phyloP scores from a whole-genome alignment of 1,140 invertebrate genomes.

The Drosophila varians region DNA sequence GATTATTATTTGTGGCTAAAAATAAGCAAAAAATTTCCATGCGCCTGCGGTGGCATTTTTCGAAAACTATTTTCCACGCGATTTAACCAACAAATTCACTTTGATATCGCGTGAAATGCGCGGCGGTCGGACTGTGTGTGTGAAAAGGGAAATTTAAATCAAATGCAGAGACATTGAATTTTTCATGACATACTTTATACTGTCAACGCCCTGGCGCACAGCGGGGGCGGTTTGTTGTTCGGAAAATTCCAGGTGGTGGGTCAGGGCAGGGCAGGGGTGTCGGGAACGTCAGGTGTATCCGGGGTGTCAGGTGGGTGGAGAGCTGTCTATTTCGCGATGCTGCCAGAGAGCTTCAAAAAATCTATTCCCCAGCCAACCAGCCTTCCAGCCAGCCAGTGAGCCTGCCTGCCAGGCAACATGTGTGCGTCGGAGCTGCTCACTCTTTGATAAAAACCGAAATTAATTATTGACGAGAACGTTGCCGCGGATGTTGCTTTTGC shows the following conservation, averaged over 20 bases:
- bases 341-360: slow-evolving; percentile 33
- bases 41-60: slow-evolving; percentile 34
- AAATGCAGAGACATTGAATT: slow-evolving; percentile 72
- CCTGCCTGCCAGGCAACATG: slow-evolving; percentile 5
- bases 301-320: not conserved
- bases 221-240: not conserved
- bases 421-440: slow-evolving; percentile 32
- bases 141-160: slow-evolving; percentile 73
- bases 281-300: slow-evolving; percentile 4
- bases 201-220: slow-evolving; percentile 44
- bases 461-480: slow-evolving; percentile 72
- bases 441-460: slow-evolving; percentile 81
- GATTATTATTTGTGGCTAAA: slow-evolving; percentile 61
- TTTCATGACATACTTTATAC: slow-evolving; percentile 71
- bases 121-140: slow-evolving; percentile 35
- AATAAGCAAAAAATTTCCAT: slow-evolving; percentile 50
- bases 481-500: slow-evolving; percentile 42
- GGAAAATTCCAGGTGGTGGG: not conserved
- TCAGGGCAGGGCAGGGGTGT: too few species aligned
- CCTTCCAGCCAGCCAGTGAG: not conserved
- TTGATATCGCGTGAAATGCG: slow-evolving; percentile 58
- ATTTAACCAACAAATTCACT: slow-evolving; percentile 72
- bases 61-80: slow-evolving; percentile 72
- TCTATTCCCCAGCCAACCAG: slow-evolving; percentile 52
- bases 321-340: slow-evolving; percentile 60